Evolutionary conservation across 2,113 vertebrate genomes (phyloP), one percentile per base, ranked within the genome.

Genomic region (Zootoca vivipara): DNA sequence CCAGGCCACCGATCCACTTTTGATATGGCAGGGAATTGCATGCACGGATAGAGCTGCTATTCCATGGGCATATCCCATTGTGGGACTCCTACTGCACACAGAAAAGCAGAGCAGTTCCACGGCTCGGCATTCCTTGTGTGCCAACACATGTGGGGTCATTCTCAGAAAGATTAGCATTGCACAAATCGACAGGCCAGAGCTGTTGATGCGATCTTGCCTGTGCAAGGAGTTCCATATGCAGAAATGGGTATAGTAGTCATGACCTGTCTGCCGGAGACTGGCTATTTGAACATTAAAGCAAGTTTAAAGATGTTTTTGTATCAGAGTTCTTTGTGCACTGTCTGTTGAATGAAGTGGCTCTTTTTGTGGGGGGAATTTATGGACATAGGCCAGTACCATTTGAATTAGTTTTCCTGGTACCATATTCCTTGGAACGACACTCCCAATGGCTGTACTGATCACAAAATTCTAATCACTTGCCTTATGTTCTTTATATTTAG

Each of bases 401-500:
- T 86, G 42, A 38, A 77, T 77, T 64, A 64, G 10, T 33, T 1
- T 72, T 52, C 16, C 33, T 80, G 30, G 22, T 30, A 8, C 78
- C 24, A n/a, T 56, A 35, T 58, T 52, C 46, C 33, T 58, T 35
- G 40, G 24, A 77, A 88, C 28, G 13, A 52, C 3, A 69, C 28
- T 58, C 24, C 46, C 16, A 46, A 77, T 35, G 6, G 70, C 10
- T 38, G 33, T 82, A 20, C 16, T 65, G 7, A 38, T 82, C 56
- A 22, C n/a, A 67, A 88, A 35, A 83, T 69, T 81, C 30, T 67
- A 28, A 40, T 74, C 4, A 20, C 5, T 65, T 85, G 24, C 3
- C 78, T 42, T 18, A 28, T 69, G 38, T 77, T 52, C 24, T 26
- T 75, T 85, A 16, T 82, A 89, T 89, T 22, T 93, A 98, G 97